Conservation (phyloP, 2,113 vertebrate genomes). For the Thalassarche chlororhynchos region DNA sequence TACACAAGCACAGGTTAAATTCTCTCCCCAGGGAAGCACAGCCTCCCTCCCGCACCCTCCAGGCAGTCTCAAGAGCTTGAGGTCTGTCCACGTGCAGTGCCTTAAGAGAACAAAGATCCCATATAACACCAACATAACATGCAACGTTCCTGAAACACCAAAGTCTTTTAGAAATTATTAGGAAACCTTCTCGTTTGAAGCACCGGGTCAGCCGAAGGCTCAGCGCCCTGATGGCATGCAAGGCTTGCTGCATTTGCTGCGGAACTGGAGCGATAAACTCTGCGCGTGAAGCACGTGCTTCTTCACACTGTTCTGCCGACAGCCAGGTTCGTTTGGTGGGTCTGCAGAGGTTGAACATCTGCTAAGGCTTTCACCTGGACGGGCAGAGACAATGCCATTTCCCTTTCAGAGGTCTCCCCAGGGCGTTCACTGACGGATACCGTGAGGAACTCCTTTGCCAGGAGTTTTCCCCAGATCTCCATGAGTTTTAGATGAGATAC, state of each 20-base stretch:
- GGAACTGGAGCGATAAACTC: neutral
- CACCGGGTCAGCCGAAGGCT: accelerated
- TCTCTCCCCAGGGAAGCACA: neutral
- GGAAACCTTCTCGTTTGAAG: neutral
- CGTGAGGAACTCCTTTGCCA: neutral
- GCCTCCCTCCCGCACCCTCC: accelerated
- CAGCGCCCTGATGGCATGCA: accelerated
- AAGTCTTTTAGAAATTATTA: neutral
- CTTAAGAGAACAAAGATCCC: neutral
- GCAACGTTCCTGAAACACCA: accelerated
- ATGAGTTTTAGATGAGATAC: neutral
- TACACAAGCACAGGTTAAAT: too few species aligned
- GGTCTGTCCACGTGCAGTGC: neutral
- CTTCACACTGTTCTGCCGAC: neutral
- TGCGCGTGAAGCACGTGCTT: neutral
- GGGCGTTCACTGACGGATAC: too few species aligned
- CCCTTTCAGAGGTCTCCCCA: neutral
- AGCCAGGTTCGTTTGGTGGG: neutral
- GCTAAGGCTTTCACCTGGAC: neutral
- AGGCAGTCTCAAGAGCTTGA: neutral
- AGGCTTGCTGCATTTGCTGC: accelerated
- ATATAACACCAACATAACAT: accelerated
- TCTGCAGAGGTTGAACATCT: neutral
- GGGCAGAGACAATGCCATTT: too few species aligned
- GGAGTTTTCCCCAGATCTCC: neutral